Base-by-base conservation (phyloP, 2,113 vertebrate genomes). In the Hyaena hyaena region DNA sequence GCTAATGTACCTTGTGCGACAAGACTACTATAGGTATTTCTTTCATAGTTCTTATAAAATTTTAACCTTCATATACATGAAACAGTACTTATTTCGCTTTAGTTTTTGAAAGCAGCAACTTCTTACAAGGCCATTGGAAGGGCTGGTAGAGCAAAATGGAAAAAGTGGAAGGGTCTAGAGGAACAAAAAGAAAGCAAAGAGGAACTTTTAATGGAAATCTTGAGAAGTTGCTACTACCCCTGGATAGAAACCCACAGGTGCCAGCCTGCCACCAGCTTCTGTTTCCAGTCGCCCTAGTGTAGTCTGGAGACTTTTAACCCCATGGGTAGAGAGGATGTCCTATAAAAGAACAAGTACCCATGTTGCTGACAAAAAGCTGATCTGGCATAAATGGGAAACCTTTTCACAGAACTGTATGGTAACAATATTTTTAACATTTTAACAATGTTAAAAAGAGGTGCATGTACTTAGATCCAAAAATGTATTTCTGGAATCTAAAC, bases 251-350 rank as follows among this genome's bases (percentile, higher is more conserved):
- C 6, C 28, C 58, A 21, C 4, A 53, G 6, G 2, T 48, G 68
- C n/a, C 61, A 61, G 2, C 2, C 4, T 73, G 21, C 6, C 35
- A 28, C 26, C 39, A 68, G 10, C 45, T 82, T 63, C 39, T 65
- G 6, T n/a, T 61, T 58, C 50, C 50, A 31, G 17, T 23, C 1
- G 43, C 4, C 4, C 19, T 79, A 63, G 12, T 23, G 5, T 21
- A 79, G 58, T 45, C 45, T 16, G n/a, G 8, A 82, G 45, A 45
- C 17, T 80, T 61, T 45, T 45, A 74, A 85, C 43, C 4, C 14
- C 24, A 26, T 28, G 1, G 0, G 2, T 45, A 50, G 7, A 77
- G 28, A 86, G 26, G 10, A 61, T 1, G 65, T 12, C 10, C 1
- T 39, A 63, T 21, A 1, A 55, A 58, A 91, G 17, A 91, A 17